A percentile compares a stretch with the other conserved stretches of the same genome.
phyloP scores from a whole-genome alignment of 2,797 vertebrate species.

The Florisuga fusca region DNA sequence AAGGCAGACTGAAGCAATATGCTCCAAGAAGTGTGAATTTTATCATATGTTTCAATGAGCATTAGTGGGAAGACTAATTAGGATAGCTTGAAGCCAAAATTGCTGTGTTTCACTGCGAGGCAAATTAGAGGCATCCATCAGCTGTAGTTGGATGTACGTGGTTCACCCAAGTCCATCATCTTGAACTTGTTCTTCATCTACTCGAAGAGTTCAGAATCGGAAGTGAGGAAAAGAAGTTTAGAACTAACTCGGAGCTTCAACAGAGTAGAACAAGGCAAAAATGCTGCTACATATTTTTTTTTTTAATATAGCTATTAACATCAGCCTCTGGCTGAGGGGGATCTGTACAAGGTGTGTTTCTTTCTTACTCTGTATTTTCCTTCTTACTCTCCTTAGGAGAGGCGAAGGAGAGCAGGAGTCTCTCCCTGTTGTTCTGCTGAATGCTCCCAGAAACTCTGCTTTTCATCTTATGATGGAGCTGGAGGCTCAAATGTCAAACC shows the following conservation, averaged over 20 bases:
- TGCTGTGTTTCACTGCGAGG: neutral
- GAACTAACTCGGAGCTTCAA: neutral
- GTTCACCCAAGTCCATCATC: neutral
- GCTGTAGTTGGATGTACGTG: neutral
- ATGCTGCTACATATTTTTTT: neutral
- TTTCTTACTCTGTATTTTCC: neutral
- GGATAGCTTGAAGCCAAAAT: slow-evolving; percentile 45
- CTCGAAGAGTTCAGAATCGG: neutral
- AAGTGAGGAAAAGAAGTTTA: neutral
- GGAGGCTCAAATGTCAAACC: no score
- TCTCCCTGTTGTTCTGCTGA: neutral
- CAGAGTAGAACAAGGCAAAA: neutral
- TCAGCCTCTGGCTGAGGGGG: neutral
- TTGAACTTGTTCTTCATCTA: neutral
- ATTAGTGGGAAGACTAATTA: slow-evolving; percentile 39
- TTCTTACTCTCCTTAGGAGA: neutral
- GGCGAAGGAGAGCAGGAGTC: neutral
- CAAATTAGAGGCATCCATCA: neutral
- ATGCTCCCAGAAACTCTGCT: neutral
- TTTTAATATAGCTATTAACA: neutral
- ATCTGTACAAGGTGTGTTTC: neutral
- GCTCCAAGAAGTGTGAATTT: slow-evolving; percentile 31
- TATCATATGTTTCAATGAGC: slow-evolving; percentile 22
- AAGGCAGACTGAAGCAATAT: slow-evolving; percentile 48
- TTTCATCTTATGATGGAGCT: neutral